Percentiles rank a stretch among this genome's conserved stretches.
These are phyloP conservation scores for Tiliqua scincoides DNA, from an alignment of 2,113 vertebrate genomes.

Conservation along the genomic window DNA sequence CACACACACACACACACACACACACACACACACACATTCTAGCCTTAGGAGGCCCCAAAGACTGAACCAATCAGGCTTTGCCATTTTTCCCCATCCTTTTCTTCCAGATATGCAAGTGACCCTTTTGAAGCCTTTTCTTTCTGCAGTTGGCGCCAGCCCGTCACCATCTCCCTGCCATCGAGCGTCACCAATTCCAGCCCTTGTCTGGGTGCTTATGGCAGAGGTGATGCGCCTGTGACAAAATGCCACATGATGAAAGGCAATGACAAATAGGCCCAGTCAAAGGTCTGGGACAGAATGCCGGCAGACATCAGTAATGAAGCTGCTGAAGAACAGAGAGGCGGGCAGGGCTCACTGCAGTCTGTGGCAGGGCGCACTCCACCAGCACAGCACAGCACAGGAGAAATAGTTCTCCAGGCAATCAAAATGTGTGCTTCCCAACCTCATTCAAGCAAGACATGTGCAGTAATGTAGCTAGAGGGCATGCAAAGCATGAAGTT, in stretches of 20 bases:
- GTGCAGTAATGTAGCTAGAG: too few species aligned
- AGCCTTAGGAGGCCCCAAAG: background rate
- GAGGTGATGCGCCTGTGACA: background rate
- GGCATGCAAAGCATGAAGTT: too few species aligned
- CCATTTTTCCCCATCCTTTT: background rate
- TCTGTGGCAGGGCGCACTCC: accelerated
- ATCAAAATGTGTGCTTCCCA: background rate
- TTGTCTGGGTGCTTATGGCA: background rate
- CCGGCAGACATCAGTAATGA: background rate
- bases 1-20: too few species aligned
- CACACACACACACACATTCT: background rate
- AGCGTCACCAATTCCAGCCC: background rate
- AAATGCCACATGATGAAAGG: background rate
- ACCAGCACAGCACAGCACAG: background rate
- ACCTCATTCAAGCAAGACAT: too few species aligned
- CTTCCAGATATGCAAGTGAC: background rate
- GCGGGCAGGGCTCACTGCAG: background rate
- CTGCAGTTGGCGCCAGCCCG: background rate
- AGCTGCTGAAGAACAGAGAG: background rate
- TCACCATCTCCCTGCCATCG: background rate
- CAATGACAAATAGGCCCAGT: background rate
- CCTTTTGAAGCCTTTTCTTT: background rate
- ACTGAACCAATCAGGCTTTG: background rate
- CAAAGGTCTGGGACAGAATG: background rate
- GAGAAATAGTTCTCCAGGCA: background rate